These are phyloP conservation scores for Brachylomia viminalis DNA, from an alignment of 2,888 invertebrate genomes.

Conservation along the genomic window DNA sequence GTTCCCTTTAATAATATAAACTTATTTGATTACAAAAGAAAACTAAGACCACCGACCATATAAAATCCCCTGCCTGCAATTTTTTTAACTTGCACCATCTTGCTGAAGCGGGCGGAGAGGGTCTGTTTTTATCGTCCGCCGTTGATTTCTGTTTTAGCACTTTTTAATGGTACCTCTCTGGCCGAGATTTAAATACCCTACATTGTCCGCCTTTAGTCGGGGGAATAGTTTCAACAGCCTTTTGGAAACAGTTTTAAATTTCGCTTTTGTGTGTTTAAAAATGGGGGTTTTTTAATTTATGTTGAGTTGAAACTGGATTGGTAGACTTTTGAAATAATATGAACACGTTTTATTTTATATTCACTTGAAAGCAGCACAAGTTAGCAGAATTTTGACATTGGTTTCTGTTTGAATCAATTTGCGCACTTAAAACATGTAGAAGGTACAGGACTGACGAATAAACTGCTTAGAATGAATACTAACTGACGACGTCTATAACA, in stretches of 20 bases:
- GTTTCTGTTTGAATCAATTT: not conserved
- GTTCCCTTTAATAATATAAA: not conserved
- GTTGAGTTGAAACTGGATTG: not conserved
- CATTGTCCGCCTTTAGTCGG: slow-evolving; percentile 58
- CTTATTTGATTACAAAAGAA: not conserved
- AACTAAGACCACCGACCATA: not conserved
- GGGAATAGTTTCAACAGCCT: slow-evolving; percentile 59
- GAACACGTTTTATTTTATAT: slow-evolving; percentile 6
- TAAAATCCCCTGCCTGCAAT: not conserved
- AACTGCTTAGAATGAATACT: not conserved
- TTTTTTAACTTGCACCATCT: slow-evolving; percentile 29
- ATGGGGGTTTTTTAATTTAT: slow-evolving; percentile 14
- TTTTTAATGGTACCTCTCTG: slow-evolving; percentile 80
- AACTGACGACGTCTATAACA: not conserved
- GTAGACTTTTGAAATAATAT: slow-evolving; percentile 23
- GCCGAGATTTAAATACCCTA: slow-evolving; percentile 69
- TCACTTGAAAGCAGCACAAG: not conserved
- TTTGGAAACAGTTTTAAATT: slow-evolving; percentile 48
- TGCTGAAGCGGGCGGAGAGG: slow-evolving; percentile 62
- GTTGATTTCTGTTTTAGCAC: slow-evolving; percentile 84
- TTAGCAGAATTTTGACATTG: not conserved
- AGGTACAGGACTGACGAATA: not conserved
- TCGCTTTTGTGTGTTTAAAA: slow-evolving; percentile 37
- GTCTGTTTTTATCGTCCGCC: slow-evolving; percentile 77
- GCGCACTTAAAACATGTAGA: not conserved